Conservation (phyloP, 2,113 vertebrate genomes). For the Clarias batrachus region DNA sequence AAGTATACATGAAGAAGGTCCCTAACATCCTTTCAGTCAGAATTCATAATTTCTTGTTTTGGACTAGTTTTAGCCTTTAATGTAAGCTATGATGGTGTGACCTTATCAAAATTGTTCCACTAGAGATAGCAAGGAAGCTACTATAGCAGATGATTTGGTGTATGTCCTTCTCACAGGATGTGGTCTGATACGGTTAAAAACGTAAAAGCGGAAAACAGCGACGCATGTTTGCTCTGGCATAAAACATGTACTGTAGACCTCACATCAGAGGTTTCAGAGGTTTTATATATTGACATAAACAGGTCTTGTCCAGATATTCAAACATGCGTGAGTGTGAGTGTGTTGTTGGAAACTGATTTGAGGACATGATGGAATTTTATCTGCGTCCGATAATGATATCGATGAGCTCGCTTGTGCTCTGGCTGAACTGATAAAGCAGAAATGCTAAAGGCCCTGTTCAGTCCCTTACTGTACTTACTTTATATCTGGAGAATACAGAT, state of each 20-base stretch:
- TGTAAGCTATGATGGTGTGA: neutral
- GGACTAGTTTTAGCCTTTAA: neutral
- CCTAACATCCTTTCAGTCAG: neutral
- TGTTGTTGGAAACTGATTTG: neutral
- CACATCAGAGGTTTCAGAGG: neutral
- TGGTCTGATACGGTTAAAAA: neutral
- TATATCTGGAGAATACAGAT: neutral
- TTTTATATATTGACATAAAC: no score
- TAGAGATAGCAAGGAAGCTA: neutral
- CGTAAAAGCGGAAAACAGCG: neutral
- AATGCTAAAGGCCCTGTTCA: neutral
- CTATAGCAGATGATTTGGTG: neutral
- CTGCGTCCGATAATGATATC: neutral
- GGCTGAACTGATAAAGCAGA: neutral
- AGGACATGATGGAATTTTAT: neutral
- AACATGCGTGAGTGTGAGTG: neutral
- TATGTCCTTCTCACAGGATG: neutral
- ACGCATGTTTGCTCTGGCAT: neutral
- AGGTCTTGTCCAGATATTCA: neutral
- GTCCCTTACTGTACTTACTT: neutral
- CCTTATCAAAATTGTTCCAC: neutral
- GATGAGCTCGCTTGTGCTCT: neutral
- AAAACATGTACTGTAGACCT: neutral
- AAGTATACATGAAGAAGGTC: neutral
- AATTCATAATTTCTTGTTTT: neutral